A percentile compares a stretch with the other conserved stretches of the same genome.
Evolutionary conservation across 2,888 invertebrate species (phyloP).

Genomic region (Tenodera sinensis): DNA sequence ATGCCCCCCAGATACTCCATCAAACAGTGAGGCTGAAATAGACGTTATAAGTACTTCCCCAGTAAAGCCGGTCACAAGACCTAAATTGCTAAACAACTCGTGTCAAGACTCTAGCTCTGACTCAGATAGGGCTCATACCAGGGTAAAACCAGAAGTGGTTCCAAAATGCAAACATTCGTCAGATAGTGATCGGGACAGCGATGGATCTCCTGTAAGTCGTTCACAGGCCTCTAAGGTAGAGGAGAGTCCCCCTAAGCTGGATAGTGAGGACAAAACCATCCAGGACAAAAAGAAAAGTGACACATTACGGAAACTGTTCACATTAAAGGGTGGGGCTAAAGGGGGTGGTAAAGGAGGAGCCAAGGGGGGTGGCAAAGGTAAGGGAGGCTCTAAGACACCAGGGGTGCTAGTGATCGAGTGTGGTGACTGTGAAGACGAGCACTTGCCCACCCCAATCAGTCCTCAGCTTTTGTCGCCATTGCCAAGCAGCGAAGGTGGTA

Average conservation of each 20-base stretch:
- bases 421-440: slow-evolving; percentile 41
- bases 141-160: neutral
- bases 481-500: slow-evolving; percentile 30
- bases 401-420: slow-evolving; percentile 70
- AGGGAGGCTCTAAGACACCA: slow-evolving; percentile 41
- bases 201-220: slow-evolving; percentile 24
- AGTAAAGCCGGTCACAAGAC: neutral
- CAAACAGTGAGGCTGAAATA: slow-evolving; percentile 24
- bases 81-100: neutral
- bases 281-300: slow-evolving; percentile 69
- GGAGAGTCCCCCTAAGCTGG: slow-evolving; percentile 46
- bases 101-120: slow-evolving; percentile 11
- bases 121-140: neutral
- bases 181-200: neutral
- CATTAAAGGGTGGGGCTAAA: slow-evolving; percentile 34
- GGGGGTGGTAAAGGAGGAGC: slow-evolving; percentile 51
- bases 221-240: slow-evolving; percentile 39
- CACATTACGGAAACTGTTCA: slow-evolving; percentile 61
- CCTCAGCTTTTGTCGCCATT: slow-evolving; percentile 39
- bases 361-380: slow-evolving; percentile 63
- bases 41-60: slow-evolving; percentile 14
- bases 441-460: slow-evolving; percentile 35
- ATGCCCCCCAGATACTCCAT: slow-evolving; percentile 24
- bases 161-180: slow-evolving; percentile 6
- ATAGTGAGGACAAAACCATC: slow-evolving; percentile 51